phyloP scores from a whole-genome alignment of 2,113 vertebrate genomes.

The Bettongia penicillata region DNA sequence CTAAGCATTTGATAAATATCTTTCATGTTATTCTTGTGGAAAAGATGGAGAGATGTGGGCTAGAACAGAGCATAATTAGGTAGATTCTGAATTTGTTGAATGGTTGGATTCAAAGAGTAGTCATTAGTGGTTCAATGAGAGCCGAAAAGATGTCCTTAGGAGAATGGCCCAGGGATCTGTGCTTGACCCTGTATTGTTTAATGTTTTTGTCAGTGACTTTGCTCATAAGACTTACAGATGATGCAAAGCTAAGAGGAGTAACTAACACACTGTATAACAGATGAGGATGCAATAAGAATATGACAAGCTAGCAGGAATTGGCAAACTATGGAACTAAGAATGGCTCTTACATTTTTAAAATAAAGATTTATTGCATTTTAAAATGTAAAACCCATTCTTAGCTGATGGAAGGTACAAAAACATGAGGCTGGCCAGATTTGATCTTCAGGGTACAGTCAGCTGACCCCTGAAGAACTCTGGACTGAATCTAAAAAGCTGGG shows the following conservation, averaged over 20 bases:
- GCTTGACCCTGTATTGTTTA: not conserved
- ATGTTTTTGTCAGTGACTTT: not conserved
- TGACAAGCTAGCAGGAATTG: not conserved
- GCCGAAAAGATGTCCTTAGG: not conserved
- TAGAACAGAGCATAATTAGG: not conserved
- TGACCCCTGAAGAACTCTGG: not conserved
- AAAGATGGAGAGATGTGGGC: not conserved
- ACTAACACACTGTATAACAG: not conserved
- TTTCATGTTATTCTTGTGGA: not conserved
- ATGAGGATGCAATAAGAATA: not conserved
- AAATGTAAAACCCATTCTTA: not conserved
- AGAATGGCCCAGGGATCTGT: not conserved
- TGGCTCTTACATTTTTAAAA: not conserved
- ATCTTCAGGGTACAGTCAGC: not conserved
- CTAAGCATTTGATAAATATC: constrained; percentile 2
- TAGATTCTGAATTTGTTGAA: not conserved
- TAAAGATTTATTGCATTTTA: not conserved
- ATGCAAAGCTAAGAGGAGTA: not conserved
- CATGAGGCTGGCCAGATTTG: not conserved
- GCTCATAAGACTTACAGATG: not conserved
- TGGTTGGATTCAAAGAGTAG: not conserved
- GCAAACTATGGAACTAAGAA: not conserved
- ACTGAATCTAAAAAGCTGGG: not conserved
- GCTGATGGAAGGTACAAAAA: not conserved
- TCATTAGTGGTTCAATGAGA: not conserved